Conservation (phyloP, 2,888 invertebrate species). For the Clanis bilineata region DNA sequence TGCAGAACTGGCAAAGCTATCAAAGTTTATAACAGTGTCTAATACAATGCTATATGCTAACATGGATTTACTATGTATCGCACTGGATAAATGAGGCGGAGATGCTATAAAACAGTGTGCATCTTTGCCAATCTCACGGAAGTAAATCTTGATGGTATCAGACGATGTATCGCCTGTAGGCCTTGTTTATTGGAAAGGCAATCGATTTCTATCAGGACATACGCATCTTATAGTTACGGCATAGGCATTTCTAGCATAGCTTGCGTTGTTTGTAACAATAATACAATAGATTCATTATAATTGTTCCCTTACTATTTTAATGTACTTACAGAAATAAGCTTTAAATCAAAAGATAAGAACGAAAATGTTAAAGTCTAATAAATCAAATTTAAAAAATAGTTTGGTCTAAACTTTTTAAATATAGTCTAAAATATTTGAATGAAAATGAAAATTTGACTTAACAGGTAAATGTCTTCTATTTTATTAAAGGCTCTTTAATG, state of each 20-base stretch:
- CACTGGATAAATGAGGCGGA: constrained; percentile 3
- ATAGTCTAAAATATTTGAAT: no score
- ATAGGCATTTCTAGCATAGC: not conserved
- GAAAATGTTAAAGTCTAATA: no score
- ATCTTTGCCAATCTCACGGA: not conserved
- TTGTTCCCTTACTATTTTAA: no score
- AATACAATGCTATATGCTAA: constrained; percentile 59
- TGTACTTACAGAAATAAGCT: no score
- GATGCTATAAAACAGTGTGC: constrained; percentile 2
- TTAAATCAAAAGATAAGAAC: no score
- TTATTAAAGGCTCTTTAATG: not conserved
- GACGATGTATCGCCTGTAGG: constrained; percentile 4
- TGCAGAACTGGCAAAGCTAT: constrained; percentile 55
- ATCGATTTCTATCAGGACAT: not conserved
- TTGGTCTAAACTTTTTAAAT: no score
- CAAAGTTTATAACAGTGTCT: constrained; percentile 65
- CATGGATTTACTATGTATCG: constrained; percentile 34
- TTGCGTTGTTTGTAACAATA: not conserved
- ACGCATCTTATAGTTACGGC: not conserved
- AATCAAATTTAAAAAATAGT: no score
- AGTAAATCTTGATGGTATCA: constrained; percentile 12
- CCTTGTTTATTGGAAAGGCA: not conserved
- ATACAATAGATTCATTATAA: no score
- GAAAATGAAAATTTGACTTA: not conserved
- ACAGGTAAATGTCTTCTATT: not conserved